Evolutionary conservation across 2,113 vertebrate species (phyloP).

Genomic region (Rhea americana): DNA sequence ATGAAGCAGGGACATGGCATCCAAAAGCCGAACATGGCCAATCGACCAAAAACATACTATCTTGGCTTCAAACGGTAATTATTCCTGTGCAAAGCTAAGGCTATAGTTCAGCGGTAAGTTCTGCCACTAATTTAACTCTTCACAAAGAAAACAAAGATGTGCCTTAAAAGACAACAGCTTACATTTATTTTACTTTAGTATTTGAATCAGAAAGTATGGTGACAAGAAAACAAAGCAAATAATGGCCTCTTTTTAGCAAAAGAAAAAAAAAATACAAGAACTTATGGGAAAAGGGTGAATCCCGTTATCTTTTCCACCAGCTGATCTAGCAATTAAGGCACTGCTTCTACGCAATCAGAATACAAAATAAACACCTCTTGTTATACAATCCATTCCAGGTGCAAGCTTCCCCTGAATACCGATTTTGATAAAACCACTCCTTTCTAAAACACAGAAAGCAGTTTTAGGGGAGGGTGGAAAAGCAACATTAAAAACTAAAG

Average conservation of each 20-base stretch:
- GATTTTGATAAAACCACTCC: neutral
- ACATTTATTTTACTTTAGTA: neutral
- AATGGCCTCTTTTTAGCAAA: neutral
- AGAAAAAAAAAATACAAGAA: neutral
- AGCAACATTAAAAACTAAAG: neutral
- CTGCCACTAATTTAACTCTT: conserved; percentile 19
- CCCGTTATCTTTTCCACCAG: neutral
- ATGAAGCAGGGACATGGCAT: neutral
- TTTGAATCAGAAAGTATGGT: neutral
- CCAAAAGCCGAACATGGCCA: neutral
- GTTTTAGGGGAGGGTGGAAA: neutral
- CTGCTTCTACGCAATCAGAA: neutral
- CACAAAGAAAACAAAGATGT: neutral
- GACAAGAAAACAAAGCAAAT: neutral
- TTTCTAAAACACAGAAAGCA: neutral
- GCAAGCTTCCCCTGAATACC: neutral
- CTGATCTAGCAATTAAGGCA: neutral
- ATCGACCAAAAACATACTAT: neutral
- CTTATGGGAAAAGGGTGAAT: neutral
- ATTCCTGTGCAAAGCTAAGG: conserved; percentile 9
- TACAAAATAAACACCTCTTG: neutral
- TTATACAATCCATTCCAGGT: neutral
- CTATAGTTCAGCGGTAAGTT: neutral
- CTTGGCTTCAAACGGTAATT: conserved; percentile 23
- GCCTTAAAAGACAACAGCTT: neutral